Evolutionary conservation across 2,113 vertebrate species (phyloP), one percentile per base, ranked within the genome.

Genomic region (Lonchura striata): DNA sequence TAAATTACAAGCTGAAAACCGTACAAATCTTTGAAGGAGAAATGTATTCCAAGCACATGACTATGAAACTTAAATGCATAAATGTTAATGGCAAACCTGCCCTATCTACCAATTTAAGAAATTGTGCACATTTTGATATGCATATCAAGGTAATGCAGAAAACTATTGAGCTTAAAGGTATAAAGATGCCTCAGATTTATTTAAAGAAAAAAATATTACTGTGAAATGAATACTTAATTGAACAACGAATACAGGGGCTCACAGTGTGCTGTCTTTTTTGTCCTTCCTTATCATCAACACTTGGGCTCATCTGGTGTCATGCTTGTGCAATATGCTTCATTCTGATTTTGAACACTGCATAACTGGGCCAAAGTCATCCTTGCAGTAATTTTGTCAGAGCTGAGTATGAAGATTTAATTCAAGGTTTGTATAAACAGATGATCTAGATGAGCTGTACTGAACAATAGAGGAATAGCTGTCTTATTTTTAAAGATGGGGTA

Each of bases 21-120:
- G 22, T 84, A 94, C 20, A 10, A 83, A 96, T 97, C 94, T 97
- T 98, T 97, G 96, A 98, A 97, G 97, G 94, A 97, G 90, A 98
- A 97, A 97, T 95, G 88, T 92, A 98, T 98, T 97, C 95, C 95
- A 96, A 96, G 81, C 88, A 95, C 65, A 86, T 61, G 90, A 97
- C 91, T 95, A 66, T 89, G 94, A 95, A 96, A 96, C 95, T 95
- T 97, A 93, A 97, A 98, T 92, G 91, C 89, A 90, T 94, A 98
- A 95, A 96, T 93, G 94, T 88, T 91, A 97, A 94, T 39, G 20
- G 46, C 72, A 94, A 89, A 86, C 75, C 54, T 82, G 69, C 57
- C 77, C 80, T 97, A 95, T 97, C 92, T 97, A 96, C 79, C 68
- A 92, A 94, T 96, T 97, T 94, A 94, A 96, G 96, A 97, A 96